Percentiles rank a stretch among this genome's conserved stretches.
phyloP scores from a whole-genome alignment of 2,113 vertebrate species.

The Xenopus laevis region DNA sequence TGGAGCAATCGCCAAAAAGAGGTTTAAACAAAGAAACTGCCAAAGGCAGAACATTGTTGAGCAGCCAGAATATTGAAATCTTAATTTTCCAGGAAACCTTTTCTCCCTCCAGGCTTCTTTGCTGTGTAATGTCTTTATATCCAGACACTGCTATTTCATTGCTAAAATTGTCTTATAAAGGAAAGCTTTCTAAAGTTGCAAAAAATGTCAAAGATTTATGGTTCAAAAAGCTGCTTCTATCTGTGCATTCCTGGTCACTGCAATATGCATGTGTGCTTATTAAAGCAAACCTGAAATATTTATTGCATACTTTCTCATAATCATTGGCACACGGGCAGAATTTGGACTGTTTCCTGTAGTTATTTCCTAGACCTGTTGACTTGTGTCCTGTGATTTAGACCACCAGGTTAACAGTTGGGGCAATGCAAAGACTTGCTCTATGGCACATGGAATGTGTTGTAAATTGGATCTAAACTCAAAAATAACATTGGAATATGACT shows the following conservation, averaged over 20 bases:
- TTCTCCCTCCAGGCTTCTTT: conserved; percentile 24
- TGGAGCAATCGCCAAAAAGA: conserved; percentile 23
- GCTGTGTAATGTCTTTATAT: conserved; percentile 15
- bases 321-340: conserved; percentile 9
- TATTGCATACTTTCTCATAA: conserved; percentile 12
- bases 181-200: not conserved
- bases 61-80: conserved; percentile 37
- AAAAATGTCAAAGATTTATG: conserved; percentile 12
- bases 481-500: too few species aligned
- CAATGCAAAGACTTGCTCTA: too few species aligned
- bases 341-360: not conserved
- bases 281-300: conserved; percentile 25
- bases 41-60: conserved; percentile 39
- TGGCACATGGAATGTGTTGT: too few species aligned
- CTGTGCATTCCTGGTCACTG: not conserved
- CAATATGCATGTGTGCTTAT: conserved; percentile 5
- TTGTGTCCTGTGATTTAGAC: not conserved
- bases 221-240: not conserved
- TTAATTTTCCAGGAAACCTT: conserved; percentile 37
- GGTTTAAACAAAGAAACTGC: conserved; percentile 38
- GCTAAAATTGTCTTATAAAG: conserved; percentile 5
- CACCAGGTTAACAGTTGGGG: not conserved
- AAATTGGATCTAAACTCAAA: too few species aligned
- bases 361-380: too few species aligned
- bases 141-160: conserved; percentile 21